Evolutionary conservation across 2,797 vertebrate species (phyloP).

Genomic region (Pyrrhura leucotis): DNA sequence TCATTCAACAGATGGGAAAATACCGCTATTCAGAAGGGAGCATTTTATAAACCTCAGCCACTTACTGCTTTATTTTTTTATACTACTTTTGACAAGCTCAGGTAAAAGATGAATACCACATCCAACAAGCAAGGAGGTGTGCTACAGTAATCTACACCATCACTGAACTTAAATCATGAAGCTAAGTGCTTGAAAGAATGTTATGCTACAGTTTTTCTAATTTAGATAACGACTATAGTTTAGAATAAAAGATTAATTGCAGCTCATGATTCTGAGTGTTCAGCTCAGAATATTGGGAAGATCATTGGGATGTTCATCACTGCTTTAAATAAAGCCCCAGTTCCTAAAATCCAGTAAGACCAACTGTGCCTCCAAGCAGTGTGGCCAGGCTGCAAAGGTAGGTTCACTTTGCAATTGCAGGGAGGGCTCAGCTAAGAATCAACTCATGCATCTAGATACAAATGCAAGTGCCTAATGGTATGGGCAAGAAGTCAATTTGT

Average conservation of each 20-base stretch:
- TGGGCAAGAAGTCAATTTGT: not conserved
- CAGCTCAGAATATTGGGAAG: not conserved
- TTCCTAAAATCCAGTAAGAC: not conserved
- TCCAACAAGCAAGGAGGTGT: not conserved
- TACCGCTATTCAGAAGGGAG: conserved; percentile 11
- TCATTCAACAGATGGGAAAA: conserved; percentile 53
- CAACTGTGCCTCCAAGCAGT: not conserved
- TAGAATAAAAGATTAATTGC: not conserved
- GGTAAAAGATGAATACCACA: not conserved
- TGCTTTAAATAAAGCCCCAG: not conserved
- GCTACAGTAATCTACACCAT: not conserved
- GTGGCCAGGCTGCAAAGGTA: not conserved
- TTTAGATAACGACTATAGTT: not conserved
- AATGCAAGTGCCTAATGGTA: not conserved
- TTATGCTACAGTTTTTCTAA: not conserved
- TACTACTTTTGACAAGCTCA: not conserved
- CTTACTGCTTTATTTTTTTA: conserved; percentile 7
- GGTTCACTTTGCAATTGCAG: not conserved
- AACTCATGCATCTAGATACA: not conserved
- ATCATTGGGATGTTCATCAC: not conserved
- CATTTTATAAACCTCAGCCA: conserved; percentile 1
- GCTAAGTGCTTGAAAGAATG: not conserved
- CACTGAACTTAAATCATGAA: not conserved
- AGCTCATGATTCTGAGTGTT: not conserved
- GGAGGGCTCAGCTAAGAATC: not conserved